phyloP scores from a whole-genome alignment of 2,797 vertebrate species.

The Hyperoplus immaculatus region DNA sequence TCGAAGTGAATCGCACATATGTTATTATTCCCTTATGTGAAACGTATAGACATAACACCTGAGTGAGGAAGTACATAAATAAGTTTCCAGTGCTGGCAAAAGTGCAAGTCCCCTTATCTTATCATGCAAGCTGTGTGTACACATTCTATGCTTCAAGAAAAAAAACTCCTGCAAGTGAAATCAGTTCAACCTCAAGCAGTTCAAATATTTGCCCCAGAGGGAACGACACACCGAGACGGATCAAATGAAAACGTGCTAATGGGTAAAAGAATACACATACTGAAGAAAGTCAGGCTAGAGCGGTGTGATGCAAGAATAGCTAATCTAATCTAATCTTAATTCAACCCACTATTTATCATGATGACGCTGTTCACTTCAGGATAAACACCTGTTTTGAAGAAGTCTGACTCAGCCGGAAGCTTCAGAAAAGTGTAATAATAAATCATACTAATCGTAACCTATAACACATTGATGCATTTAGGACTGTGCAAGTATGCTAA shows the following conservation, averaged over 20 bases:
- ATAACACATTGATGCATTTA: neutral
- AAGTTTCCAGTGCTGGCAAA: slow-evolving; percentile 17
- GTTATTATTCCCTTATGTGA: slow-evolving; percentile 8
- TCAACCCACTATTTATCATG: slow-evolving; percentile 29
- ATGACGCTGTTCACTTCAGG: slow-evolving; percentile 17
- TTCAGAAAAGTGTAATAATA: slow-evolving; percentile 39
- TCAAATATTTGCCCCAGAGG: slow-evolving; percentile 64
- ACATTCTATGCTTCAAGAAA: slow-evolving; percentile 29
- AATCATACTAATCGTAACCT: slow-evolving; percentile 28
- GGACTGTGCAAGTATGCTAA: neutral
- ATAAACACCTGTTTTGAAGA: slow-evolving; percentile 43
- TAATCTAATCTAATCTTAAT: slow-evolving; percentile 25
- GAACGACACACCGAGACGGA: slow-evolving; percentile 42
- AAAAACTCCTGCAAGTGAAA: slow-evolving; percentile 30
- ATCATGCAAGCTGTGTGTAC: slow-evolving; percentile 32
- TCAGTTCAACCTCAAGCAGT: slow-evolving; percentile 52
- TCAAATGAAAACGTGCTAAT: slow-evolving; percentile 52
- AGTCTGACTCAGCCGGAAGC: slow-evolving; percentile 16
- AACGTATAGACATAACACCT: slow-evolving; percentile 17
- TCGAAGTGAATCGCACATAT: slow-evolving; percentile 25
- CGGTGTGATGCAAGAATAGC: slow-evolving; percentile 4
- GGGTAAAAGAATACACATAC: slow-evolving; percentile 42
- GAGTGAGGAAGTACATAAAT: slow-evolving; percentile 28
- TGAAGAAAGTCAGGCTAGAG: slow-evolving; percentile 12
- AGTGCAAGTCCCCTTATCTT: slow-evolving; percentile 46